These are phyloP conservation scores for Percina caprodes DNA, from an alignment of 2,113 vertebrate species.

Conservation along the genomic window DNA sequence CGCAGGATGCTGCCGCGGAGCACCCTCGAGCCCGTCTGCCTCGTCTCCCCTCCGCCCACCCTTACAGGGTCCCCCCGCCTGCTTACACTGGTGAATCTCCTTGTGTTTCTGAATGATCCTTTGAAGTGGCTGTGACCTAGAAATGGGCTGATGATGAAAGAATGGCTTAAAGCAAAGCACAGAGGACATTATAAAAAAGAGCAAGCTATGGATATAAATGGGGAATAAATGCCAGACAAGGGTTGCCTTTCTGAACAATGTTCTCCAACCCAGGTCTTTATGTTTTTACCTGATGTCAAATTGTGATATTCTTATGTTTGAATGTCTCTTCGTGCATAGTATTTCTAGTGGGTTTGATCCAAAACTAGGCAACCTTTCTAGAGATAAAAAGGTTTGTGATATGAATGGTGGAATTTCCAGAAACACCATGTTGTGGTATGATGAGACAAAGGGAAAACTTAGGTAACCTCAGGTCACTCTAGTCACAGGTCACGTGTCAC, in stretches of 20 bases:
- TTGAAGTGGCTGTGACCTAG: constrained; percentile 80
- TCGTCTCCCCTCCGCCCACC: not conserved
- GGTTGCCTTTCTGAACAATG: constrained; percentile 30
- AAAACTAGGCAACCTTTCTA: constrained; percentile 19
- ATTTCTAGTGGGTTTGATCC: not conserved
- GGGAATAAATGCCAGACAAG: constrained; percentile 7
- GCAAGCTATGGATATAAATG: constrained; percentile 7
- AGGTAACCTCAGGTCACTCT: no score
- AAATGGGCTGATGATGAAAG: constrained; percentile 54
- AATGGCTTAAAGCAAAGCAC: constrained; percentile 14
- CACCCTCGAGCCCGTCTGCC: constrained; percentile 50
- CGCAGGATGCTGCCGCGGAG: constrained; percentile 60
- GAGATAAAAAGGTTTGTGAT: not conserved
- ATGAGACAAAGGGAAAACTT: no score
- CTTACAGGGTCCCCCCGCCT: constrained; percentile 4
- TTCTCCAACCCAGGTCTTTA: not conserved
- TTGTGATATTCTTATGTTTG: not conserved
- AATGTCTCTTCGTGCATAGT: no score
- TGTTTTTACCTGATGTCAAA: not conserved
- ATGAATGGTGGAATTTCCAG: no score
- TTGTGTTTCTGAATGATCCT: constrained; percentile 65
- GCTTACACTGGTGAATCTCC: constrained; percentile 61
- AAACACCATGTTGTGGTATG: no score
- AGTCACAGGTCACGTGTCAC: no score
- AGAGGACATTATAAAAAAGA: constrained; percentile 1